These are phyloP conservation scores for Crypturellus undulatus DNA, from an alignment of 2,113 vertebrate genomes.

Conservation along the genomic window DNA sequence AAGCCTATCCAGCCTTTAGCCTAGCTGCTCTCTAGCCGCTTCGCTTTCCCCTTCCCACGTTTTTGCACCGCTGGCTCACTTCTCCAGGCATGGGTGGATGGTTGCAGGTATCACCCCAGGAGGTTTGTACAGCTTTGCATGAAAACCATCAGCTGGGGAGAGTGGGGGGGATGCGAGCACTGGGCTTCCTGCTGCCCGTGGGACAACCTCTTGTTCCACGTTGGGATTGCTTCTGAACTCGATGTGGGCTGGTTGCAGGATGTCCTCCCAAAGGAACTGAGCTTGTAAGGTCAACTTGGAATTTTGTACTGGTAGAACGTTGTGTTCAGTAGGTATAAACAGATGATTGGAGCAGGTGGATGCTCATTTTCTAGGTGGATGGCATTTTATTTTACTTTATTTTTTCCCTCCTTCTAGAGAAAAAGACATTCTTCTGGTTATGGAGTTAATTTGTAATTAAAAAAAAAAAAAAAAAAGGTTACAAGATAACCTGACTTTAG, in stretches of 20 bases:
- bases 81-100: background rate
- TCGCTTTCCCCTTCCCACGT: background rate
- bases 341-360: background rate
- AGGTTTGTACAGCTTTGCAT: background rate
- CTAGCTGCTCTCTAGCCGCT: background rate
- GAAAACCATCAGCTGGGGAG: background rate
- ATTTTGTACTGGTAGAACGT: background rate
- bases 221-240: background rate
- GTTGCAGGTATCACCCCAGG: background rate
- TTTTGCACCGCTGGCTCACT: background rate
- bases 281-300: background rate
- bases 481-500: no score
- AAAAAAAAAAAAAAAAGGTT: background rate
- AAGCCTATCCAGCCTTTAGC: rapidly evolving
- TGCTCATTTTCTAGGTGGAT: background rate
- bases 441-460: no score
- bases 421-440: no score
- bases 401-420: no score
- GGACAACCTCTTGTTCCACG: rapidly evolving
- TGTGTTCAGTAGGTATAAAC: background rate
- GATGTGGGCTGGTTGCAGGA: background rate
- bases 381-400: background rate
- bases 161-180: background rate
- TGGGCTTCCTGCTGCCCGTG: background rate
- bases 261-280: background rate